Conservation (phyloP, 2,797 vertebrate genomes). For the Lagorchestes hirsutus region DNA sequence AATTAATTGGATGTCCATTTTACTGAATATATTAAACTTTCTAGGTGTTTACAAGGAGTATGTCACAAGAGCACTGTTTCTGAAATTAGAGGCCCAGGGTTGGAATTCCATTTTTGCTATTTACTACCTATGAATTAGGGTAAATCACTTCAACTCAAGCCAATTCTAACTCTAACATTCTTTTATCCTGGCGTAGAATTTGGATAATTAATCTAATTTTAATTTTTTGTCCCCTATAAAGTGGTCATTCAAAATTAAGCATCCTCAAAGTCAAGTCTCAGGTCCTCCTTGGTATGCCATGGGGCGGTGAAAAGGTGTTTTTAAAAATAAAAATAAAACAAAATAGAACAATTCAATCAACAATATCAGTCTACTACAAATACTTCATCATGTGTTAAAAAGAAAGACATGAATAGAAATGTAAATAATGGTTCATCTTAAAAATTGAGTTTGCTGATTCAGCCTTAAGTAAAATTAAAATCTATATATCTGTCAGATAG, state of each 20-base stretch:
- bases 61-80: background rate
- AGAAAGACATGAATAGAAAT: background rate
- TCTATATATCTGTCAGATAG: background rate
- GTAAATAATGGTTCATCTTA: background rate
- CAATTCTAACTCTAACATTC: background rate
- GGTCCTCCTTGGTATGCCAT: background rate
- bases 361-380: background rate
- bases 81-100: background rate
- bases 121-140: background rate
- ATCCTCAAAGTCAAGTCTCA: background rate
- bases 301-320: background rate
- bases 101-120: background rate
- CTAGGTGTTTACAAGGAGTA: background rate
- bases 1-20: conserved; percentile 6
- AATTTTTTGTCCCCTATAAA: conserved; percentile 10
- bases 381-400: background rate
- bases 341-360: background rate
- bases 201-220: background rate
- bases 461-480: conserved; percentile 29
- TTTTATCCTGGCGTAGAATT: background rate
- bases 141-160: background rate
- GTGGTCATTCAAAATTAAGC: background rate
- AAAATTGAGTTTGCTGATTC: conserved; percentile 3
- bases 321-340: background rate
- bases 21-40: conserved; percentile 3